Evolutionary conservation across 1,140 invertebrate species (phyloP).

Genomic region (Musca vetustissima): DNA sequence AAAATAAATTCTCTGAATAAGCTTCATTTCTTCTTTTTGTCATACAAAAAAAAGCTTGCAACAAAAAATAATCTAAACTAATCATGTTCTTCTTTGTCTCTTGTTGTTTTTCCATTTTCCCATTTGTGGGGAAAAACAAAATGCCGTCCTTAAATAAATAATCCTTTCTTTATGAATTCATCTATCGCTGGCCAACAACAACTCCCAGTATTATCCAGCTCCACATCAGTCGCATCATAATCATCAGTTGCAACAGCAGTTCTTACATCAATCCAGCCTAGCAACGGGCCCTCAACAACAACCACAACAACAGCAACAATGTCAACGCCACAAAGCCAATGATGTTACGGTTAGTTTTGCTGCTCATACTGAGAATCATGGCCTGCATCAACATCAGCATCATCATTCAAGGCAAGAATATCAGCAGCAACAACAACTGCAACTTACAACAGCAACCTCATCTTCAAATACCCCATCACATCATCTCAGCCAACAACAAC

Average conservation of each 20-base stretch:
- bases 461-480: no score
- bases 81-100: neutral
- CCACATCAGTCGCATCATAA: constrained; percentile 38
- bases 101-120: constrained; percentile 9
- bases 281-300: no score
- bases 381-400: neutral
- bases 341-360: neutral
- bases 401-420: no score
- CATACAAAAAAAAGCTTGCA: neutral
- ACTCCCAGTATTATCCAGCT: constrained; percentile 41
- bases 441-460: neutral
- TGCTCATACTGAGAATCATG: neutral
- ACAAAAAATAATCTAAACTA: neutral
- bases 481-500: constrained; percentile 26
- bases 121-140: constrained; percentile 1
- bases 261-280: constrained; percentile 10
- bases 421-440: neutral
- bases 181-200: constrained; percentile 19
- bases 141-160: constrained; percentile 13
- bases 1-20: neutral
- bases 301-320: no score
- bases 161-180: constrained; percentile 21
- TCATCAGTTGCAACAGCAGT: constrained; percentile 35
- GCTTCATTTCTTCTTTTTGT: neutral
- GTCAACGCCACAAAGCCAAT: neutral